Conservation (phyloP, 1,140 invertebrate species). For the Apocrypta bakeri region DNA sequence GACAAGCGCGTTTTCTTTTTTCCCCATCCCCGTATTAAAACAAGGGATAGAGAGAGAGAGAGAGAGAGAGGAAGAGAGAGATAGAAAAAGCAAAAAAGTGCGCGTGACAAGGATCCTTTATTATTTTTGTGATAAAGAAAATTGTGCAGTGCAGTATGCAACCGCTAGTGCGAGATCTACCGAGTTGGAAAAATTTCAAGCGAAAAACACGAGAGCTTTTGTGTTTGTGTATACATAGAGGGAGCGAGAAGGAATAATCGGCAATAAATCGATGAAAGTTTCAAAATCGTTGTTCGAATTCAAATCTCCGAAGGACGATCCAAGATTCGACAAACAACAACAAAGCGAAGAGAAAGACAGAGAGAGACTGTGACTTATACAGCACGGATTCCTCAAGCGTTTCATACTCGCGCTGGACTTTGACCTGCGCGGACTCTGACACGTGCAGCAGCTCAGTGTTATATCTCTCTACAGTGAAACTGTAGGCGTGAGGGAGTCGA, state of each 20-base stretch:
- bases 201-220: background rate
- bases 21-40: too few species aligned
- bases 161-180: background rate
- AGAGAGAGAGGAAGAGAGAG: too few species aligned
- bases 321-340: background rate
- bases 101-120: background rate
- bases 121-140: background rate
- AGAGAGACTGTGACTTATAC: background rate
- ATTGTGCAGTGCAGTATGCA: background rate
- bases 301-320: background rate
- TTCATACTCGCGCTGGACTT: slow-evolving; percentile 19
- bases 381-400: slow-evolving; percentile 7
- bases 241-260: background rate
- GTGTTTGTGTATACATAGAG: background rate
- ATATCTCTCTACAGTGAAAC: background rate
- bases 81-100: too few species aligned
- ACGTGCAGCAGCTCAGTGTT: slow-evolving; percentile 15
- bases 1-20: background rate
- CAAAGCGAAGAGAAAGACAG: background rate
- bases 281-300: background rate
- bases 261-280: background rate
- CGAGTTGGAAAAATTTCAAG: background rate
- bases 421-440: slow-evolving; percentile 26
- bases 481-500: background rate
- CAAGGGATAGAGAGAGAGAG: too few species aligned